Percentiles rank a stretch among this genome's conserved stretches.
These are phyloP conservation scores for Sorex araneus DNA, from an alignment of 2,113 vertebrate species.

Conservation along the genomic window DNA sequence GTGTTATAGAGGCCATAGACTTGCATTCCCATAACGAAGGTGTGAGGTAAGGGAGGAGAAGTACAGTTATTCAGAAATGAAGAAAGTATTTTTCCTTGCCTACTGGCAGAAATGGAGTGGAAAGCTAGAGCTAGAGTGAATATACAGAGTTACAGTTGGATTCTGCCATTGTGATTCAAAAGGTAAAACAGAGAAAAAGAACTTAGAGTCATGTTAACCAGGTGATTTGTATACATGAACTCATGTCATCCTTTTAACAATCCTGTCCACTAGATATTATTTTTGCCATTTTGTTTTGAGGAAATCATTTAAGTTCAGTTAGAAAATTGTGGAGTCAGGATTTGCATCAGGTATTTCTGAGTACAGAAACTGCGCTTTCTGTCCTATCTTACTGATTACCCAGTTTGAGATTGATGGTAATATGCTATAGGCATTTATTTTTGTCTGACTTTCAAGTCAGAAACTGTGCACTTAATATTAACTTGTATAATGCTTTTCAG, in stretches of 20 bases:
- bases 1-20: neutral
- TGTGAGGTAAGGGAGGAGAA: conserved; percentile 19
- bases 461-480: conserved; percentile 31
- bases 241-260: conserved; percentile 55
- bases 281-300: conserved; percentile 35
- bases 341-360: conserved; percentile 55
- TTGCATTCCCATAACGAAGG: conserved; percentile 18
- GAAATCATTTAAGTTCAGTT: neutral
- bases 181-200: conserved; percentile 15
- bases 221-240: neutral
- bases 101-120: neutral
- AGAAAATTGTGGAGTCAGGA: conserved; percentile 40
- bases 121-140: conserved; percentile 1
- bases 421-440: conserved; percentile 25
- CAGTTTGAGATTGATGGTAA: conserved; percentile 36
- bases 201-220: conserved; percentile 10
- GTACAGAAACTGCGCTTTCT: neutral
- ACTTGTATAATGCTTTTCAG: conserved; percentile 59
- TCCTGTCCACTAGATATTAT: neutral
- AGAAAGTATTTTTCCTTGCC: conserved; percentile 35
- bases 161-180: neutral
- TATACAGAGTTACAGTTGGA: too few relatives aligned
- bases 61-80: conserved; percentile 42
- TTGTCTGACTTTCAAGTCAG: conserved; percentile 35
- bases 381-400: conserved; percentile 30